These are phyloP conservation scores for Mallotus villosus DNA, from an alignment of 2,797 vertebrate species.

Conservation along the genomic window DNA sequence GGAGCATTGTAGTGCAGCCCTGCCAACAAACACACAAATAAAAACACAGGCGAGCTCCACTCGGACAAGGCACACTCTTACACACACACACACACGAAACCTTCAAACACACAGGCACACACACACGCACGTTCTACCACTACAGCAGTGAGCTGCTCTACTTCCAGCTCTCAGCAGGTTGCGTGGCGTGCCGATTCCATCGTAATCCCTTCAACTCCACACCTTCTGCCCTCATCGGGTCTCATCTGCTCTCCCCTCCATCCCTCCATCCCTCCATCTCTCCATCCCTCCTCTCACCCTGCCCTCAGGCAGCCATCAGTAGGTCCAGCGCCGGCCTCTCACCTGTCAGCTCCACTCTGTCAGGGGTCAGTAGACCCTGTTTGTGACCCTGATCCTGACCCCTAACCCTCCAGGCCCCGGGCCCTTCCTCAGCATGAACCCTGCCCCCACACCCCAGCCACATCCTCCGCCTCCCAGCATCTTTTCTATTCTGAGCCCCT, in stretches of 20 bases:
- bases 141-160: not conserved
- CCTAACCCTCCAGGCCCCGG: constrained; percentile 50
- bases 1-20: constrained; percentile 4
- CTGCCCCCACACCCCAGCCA: constrained; percentile 38
- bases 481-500: constrained; percentile 59
- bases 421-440: constrained; percentile 15
- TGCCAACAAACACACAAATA: not conserved
- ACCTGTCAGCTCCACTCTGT: constrained; percentile 76
- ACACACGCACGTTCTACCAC: not conserved
- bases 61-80: not conserved
- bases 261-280: constrained; percentile 23
- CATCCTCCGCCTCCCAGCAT: constrained; percentile 30
- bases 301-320: constrained; percentile 68
- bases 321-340: constrained; percentile 69
- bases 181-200: constrained; percentile 42
- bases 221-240: constrained; percentile 18
- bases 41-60: too few species aligned
- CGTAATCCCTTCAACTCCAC: constrained; percentile 32
- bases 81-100: not conserved
- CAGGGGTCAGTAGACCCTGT: constrained; percentile 71
- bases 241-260: constrained; percentile 28
- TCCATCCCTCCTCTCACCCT: constrained; percentile 35
- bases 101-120: not conserved
- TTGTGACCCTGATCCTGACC: constrained; percentile 65
- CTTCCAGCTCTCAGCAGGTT: constrained; percentile 14